A percentile compares a stretch with the other conserved stretches of the same genome.
Conservation (phyloP, 2,113 vertebrate genomes). For the Galbula dea region DNA sequence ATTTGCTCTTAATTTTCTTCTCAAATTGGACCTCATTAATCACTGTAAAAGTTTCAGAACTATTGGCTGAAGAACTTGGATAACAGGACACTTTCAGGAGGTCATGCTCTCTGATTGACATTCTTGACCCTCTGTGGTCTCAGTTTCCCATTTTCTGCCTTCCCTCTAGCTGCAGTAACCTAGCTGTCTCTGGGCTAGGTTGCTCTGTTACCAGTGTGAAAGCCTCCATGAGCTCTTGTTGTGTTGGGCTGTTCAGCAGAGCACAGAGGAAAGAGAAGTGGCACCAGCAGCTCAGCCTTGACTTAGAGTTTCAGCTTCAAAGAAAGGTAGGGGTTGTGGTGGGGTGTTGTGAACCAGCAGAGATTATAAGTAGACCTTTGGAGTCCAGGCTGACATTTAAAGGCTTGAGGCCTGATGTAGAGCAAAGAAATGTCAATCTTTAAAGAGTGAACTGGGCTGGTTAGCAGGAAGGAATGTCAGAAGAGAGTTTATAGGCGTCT, state of each 20-base stretch:
- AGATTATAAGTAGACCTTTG: constrained; percentile 9
- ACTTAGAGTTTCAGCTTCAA: background rate
- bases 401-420: background rate
- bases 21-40: constrained; percentile 24
- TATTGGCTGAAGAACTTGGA: background rate
- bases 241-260: background rate
- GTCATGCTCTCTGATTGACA: background rate
- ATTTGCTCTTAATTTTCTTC: constrained; percentile 24
- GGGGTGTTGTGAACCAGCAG: background rate
- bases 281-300: background rate
- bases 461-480: constrained; percentile 12
- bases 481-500: background rate
- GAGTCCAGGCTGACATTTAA: constrained; percentile 24
- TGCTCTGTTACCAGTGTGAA: background rate
- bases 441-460: background rate
- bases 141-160: constrained; percentile 15
- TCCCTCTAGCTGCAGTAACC: background rate
- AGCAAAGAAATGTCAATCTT: constrained; percentile 41
- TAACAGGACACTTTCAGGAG: constrained; percentile 4
- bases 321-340: background rate
- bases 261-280: background rate
- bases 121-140: constrained; percentile 18
- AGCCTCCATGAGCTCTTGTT: background rate
- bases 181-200: background rate
- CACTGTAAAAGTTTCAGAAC: constrained; percentile 17